Conservation (phyloP, 2,888 invertebrate species). For the Ctena decussata region DNA sequence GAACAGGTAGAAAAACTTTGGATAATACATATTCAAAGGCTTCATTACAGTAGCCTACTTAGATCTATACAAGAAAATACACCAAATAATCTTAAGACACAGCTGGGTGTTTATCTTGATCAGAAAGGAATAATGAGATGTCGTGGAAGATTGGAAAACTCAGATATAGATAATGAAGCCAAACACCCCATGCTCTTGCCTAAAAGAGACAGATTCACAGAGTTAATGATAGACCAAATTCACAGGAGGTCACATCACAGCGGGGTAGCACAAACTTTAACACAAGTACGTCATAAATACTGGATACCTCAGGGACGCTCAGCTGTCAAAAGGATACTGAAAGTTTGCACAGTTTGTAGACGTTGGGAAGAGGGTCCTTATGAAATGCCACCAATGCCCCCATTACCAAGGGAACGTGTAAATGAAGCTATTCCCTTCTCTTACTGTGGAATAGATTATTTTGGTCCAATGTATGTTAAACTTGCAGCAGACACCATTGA, state of each 20-base stretch:
- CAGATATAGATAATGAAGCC: neutral
- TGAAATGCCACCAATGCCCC: no score
- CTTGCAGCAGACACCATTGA: neutral
- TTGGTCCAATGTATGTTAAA: no score
- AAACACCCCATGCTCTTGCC: neutral
- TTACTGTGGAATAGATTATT: no score
- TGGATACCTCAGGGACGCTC: neutral
- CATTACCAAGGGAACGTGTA: no score
- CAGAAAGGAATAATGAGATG: neutral
- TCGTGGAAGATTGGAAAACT: no score
- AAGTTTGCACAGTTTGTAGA: no score
- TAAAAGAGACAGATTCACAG: neutral
- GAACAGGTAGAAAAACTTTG: neutral
- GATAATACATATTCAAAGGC: neutral
- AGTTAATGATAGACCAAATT: neutral
- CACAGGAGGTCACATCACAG: neutral
- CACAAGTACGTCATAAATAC: neutral
- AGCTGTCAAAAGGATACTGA: neutral
- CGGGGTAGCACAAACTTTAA: neutral
- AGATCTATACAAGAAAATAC: neutral
- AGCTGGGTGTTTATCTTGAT: neutral
- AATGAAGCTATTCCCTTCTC: no score
- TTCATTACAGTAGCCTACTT: neutral
- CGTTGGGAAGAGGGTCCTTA: no score
- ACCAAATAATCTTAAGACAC: neutral